phyloP scores from a whole-genome alignment of 2,888 invertebrate genomes.

The Orthosia incerta region DNA sequence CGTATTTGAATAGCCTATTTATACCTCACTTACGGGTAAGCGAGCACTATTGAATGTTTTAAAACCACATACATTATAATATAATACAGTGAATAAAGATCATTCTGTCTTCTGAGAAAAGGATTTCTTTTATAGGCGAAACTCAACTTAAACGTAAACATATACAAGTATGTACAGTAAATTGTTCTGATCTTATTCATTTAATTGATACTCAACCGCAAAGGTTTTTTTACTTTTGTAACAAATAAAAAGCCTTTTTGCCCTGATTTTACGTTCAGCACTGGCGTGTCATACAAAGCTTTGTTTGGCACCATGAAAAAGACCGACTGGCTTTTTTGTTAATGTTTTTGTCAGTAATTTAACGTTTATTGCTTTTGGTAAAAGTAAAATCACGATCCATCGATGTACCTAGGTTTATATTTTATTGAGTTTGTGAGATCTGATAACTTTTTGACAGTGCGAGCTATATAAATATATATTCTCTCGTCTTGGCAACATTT shows the following conservation, averaged over 20 bases:
- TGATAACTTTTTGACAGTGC: too few relatives aligned
- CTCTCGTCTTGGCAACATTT: too few relatives aligned
- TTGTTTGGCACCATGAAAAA: constrained; percentile 36
- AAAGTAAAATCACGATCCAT: constrained; percentile 10
- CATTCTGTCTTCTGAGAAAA: constrained; percentile 24
- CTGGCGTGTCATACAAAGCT: constrained; percentile 44
- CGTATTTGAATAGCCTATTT: constrained; percentile 22
- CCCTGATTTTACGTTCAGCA: constrained; percentile 41
- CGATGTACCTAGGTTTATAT: not conserved
- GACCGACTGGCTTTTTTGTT: constrained; percentile 24
- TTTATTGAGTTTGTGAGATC: not conserved
- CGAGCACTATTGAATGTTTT: constrained; percentile 43
- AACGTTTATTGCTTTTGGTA: constrained; percentile 26
- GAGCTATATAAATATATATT: too few relatives aligned
- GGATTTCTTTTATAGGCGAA: constrained; percentile 29
- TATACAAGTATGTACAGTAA: constrained; percentile 2
- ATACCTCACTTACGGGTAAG: constrained; percentile 8
- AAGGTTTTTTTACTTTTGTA: constrained; percentile 24
- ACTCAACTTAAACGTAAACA: constrained; percentile 27
- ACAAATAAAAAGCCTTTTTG: constrained; percentile 41
- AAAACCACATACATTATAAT: constrained; percentile 24
- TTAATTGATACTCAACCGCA: constrained; percentile 41
- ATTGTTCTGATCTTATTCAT: constrained; percentile 36
- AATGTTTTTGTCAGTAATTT: constrained; percentile 34
- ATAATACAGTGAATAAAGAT: constrained; percentile 24